Conservation (phyloP, 2,797 vertebrate genomes). For the Agapornis canus region DNA sequence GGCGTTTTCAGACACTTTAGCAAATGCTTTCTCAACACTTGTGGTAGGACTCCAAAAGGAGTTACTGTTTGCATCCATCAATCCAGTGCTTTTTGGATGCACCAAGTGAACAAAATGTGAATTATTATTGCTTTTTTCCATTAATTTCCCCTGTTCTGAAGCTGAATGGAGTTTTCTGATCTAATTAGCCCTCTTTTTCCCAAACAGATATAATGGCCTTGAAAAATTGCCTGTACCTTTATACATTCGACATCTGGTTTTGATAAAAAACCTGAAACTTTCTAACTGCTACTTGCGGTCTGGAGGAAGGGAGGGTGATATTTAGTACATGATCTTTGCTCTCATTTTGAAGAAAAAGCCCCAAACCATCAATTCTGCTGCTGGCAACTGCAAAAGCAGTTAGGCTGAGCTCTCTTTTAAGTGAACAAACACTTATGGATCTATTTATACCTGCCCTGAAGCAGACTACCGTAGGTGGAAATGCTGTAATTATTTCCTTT, state of each 20-base stretch:
- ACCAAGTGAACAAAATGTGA: neutral
- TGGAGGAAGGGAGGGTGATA: neutral
- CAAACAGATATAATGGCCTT: neutral
- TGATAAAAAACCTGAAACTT: constrained; percentile 16
- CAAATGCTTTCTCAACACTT: neutral
- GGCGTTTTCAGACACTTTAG: neutral
- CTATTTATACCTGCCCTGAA: constrained; percentile 73
- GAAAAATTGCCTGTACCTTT: neutral
- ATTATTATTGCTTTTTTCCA: neutral
- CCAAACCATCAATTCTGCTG: neutral
- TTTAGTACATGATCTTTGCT: neutral
- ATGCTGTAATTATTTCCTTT: constrained; percentile 61
- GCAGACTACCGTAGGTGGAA: constrained; percentile 62
- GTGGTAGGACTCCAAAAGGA: neutral
- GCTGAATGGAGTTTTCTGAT: neutral
- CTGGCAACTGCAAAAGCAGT: constrained; percentile 39
- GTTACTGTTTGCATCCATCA: neutral
- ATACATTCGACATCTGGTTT: neutral
- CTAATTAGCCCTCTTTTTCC: neutral
- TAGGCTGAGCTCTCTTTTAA: constrained; percentile 22
- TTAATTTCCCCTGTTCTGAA: neutral
- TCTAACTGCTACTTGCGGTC: neutral
- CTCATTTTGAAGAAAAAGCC: neutral
- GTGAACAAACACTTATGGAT: constrained; percentile 43
- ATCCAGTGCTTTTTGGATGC: neutral